phyloP scores from a whole-genome alignment of 2,113 vertebrate genomes.

The Corythornis vintsioides region DNA sequence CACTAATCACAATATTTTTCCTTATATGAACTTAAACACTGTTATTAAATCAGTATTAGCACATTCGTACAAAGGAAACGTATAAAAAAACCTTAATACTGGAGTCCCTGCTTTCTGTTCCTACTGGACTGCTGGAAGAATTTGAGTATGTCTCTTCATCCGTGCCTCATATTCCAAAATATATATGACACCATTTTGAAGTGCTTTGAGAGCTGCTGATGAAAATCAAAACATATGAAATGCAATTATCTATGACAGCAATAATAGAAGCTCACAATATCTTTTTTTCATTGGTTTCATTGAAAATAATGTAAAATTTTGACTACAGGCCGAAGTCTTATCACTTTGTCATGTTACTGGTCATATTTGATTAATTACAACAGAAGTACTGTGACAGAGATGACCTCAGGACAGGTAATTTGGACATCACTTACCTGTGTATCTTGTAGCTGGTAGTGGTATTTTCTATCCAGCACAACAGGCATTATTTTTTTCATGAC shows the following conservation, averaged over 20 bases:
- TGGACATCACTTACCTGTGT: neutral
- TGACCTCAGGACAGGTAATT: neutral
- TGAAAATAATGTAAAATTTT: neutral
- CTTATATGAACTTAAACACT: neutral
- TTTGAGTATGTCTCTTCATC: neutral
- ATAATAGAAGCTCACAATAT: neutral
- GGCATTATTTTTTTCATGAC: neutral
- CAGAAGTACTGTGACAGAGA: neutral
- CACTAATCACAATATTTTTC: neutral
- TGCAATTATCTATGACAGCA: neutral
- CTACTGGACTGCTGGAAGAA: neutral
- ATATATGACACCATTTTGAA: neutral
- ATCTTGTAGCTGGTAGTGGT: neutral
- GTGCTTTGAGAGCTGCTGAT: neutral
- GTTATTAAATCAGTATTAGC: neutral
- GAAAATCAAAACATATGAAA: neutral
- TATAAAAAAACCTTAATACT: neutral
- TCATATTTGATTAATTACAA: neutral
- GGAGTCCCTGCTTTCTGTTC: neutral
- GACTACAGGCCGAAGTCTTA: neutral
- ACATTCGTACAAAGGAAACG: neutral
- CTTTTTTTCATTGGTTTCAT: neutral
- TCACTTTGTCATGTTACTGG: neutral
- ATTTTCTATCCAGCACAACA: neutral
- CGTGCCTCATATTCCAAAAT: neutral